A percentile compares a stretch with the other conserved stretches of the same genome.
Conservation (phyloP, 2,113 vertebrate genomes). For the Mobula hypostoma region DNA sequence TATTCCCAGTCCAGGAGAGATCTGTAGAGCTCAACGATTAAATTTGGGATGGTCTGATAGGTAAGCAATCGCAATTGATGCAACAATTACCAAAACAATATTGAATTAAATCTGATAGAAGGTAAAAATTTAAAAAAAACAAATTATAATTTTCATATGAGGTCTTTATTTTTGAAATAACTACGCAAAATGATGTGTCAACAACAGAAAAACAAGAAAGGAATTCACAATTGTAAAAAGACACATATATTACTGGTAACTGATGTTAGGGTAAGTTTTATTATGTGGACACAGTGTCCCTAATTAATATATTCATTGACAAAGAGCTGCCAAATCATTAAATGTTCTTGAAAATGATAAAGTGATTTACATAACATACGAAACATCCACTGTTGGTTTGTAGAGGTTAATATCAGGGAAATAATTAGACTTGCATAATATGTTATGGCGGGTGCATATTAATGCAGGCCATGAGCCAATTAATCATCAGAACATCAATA, state of each 20-base stretch:
- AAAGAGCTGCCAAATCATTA: slow-evolving; percentile 36
- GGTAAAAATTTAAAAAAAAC: neutral
- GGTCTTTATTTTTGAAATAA: neutral
- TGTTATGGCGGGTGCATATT: slow-evolving; percentile 86
- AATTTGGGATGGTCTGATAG: neutral
- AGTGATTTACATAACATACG: slow-evolving; percentile 37
- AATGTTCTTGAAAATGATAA: slow-evolving; percentile 38
- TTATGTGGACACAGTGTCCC: neutral
- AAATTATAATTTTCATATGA: neutral
- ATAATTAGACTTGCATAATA: slow-evolving; percentile 84
- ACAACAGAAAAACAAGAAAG: neutral
- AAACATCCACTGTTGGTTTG: slow-evolving; percentile 34
- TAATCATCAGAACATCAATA: slow-evolving; percentile 96
- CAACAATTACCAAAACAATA: neutral
- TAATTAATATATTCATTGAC: slow-evolving; percentile 33
- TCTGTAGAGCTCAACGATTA: neutral
- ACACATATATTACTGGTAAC: neutral
- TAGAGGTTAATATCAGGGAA: slow-evolving; percentile 45
- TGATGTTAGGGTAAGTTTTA: slow-evolving; percentile 8
- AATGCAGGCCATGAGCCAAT: slow-evolving; percentile 84
- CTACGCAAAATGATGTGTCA: neutral
- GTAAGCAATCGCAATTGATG: neutral
- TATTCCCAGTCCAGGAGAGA: neutral
- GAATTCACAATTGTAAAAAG: neutral
- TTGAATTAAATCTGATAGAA: neutral